Base-by-base conservation (phyloP, 2,888 invertebrate species). In the Eupithecia subumbrata region DNA sequence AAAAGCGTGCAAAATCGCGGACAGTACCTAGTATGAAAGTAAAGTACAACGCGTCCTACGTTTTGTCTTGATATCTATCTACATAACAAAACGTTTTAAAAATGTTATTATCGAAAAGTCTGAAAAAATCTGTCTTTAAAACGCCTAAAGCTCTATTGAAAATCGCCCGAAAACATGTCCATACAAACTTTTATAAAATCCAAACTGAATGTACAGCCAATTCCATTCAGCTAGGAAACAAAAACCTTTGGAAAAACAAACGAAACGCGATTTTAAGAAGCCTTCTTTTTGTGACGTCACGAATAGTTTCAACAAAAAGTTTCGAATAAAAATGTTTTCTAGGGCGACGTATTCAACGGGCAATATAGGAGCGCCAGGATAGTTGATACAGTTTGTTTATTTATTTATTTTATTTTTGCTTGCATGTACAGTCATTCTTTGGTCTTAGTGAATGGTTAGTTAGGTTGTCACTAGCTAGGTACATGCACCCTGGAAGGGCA, bases 321-420 rank as follows among this genome's bases (percentile, higher is more conserved):
- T 77, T 81, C 80, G 81, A 84, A 86, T 86, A 85, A 84, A 77
- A 81, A 78, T 79, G 77, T 78, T 81, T 79, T 79, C 81, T 78
- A 81, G 84, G 83, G 82, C 85, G 83, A 85, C 83, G 86, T 83
- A 88, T 89, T 86, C 86, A 83, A 81, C 78, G 79, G 71, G 76
- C 85, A 86, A 86, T 86, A 86, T 87, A 89, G 37, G 18, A 40
- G 30, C 0, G 12, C n/a, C 2, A 70, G n/a, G 40, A 68, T 67
- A 60, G 74, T 72, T 77, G 67, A 60, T 22, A 37, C 37, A 69
- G 3, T 71, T 66, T n/a, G 5, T n/a, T n/a, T n/a, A 34, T 34
- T 34, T 34, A 34, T 34, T 34, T 34, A 5, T 5, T 34, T 34
- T 34, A 34, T 4, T 34, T n/a, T n/a, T n/a, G n/a, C n/a, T n/a